A percentile compares a stretch with the other conserved stretches of the same genome.
phyloP scores from a whole-genome alignment of 2,888 invertebrate genomes.

The Raillietiella orientalis region DNA sequence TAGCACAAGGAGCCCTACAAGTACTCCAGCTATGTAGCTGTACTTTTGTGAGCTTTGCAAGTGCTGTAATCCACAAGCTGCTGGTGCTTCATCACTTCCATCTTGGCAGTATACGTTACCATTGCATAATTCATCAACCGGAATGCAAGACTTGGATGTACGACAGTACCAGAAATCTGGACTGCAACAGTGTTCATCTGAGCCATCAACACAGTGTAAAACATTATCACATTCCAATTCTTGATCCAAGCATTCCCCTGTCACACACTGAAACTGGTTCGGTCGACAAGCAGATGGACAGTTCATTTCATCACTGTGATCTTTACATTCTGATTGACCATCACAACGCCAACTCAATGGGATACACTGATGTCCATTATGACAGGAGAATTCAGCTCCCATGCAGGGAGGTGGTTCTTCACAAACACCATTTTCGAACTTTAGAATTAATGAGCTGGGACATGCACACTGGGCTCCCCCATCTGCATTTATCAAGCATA shows the following conservation, averaged over 20 bases:
- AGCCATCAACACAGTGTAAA: conserved; percentile 12
- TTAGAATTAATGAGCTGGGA: conserved; percentile 12
- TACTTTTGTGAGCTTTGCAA: background rate
- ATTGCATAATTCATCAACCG: too few species aligned
- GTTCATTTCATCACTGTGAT: conserved; percentile 44
- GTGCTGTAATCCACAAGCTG: background rate
- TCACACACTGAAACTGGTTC: conserved; percentile 34
- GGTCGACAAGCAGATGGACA: conserved; percentile 29
- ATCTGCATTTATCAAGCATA: conserved; percentile 7
- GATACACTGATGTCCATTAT: conserved; percentile 21
- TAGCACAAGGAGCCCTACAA: too few species aligned
- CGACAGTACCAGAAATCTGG: conserved; percentile 10
- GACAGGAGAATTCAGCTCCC: conserved; percentile 33
- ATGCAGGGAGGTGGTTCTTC: conserved; percentile 26
- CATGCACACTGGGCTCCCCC: conserved; percentile 12
- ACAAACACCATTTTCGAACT: conserved; percentile 11
- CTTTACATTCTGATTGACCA: conserved; percentile 44
- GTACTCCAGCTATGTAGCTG: too few species aligned
- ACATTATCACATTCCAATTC: conserved; percentile 14
- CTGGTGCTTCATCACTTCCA: conserved; percentile 9
- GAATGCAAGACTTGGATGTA: conserved; percentile 6
- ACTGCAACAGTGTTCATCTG: conserved; percentile 13
- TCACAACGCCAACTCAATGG: conserved; percentile 37
- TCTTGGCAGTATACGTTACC: conserved; percentile 10
- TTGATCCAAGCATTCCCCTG: conserved; percentile 29